Evolutionary conservation across 2,888 invertebrate genomes (phyloP).

Genomic region (Lasioglossum leucozonium): DNA sequence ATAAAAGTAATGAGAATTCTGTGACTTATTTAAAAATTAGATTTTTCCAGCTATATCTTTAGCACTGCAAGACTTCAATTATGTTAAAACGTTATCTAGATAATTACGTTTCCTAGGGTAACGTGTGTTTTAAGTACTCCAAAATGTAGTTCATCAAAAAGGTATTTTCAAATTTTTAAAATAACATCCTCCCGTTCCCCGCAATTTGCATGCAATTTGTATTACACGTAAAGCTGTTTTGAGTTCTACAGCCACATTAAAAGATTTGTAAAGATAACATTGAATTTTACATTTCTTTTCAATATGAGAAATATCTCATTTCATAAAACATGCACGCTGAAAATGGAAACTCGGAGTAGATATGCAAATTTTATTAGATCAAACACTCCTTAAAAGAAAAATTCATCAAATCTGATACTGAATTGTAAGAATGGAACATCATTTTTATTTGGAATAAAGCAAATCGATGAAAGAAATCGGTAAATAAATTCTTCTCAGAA

Average conservation of each 20-base stretch:
- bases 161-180: not conserved
- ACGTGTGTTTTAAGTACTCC: not conserved
- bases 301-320: not conserved
- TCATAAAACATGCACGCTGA: not conserved
- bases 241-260: not conserved
- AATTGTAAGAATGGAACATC: not conserved
- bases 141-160: not conserved
- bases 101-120: not conserved
- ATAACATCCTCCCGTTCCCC: not conserved
- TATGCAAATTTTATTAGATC: not conserved
- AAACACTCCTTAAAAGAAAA: not conserved
- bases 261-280: not conserved
- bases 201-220: not conserved
- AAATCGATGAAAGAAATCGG: too few species aligned
- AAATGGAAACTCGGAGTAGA: not conserved
- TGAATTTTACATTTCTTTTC: not conserved
- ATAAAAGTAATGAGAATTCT: not conserved
- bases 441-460: not conserved
- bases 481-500: not conserved
- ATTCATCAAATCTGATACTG: not conserved
- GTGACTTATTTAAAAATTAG: not conserved
- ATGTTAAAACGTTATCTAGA: conserved; percentile 9
- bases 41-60: not conserved
- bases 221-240: not conserved
- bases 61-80: not conserved